Conservation (phyloP, 2,797 vertebrate species). For the Takifugu ocellatus region DNA sequence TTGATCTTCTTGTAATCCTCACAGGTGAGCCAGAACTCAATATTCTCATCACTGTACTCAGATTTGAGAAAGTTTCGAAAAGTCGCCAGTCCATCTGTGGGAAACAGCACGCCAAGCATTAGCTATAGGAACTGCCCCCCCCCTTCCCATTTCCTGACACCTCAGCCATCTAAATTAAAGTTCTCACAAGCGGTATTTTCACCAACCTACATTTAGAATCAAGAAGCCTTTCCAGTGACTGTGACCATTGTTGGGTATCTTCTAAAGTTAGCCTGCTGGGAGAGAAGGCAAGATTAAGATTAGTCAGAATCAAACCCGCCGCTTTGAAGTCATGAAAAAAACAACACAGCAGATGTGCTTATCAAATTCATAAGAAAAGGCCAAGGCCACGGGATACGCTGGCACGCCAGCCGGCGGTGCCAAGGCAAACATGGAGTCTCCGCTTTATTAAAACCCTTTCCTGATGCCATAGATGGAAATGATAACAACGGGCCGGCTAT, state of each 20-base stretch:
- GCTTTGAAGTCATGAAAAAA: slow-evolving; percentile 23
- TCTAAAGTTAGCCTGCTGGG: slow-evolving; percentile 80
- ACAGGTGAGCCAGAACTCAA: slow-evolving; percentile 88
- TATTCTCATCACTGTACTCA: slow-evolving; percentile 88
- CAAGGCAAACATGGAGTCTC: slow-evolving; percentile 67
- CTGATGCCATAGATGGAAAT: slow-evolving; percentile 71
- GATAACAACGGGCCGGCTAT: slow-evolving; percentile 52
- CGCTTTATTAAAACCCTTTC: slow-evolving; percentile 62
- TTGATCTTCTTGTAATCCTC: slow-evolving; percentile 86
- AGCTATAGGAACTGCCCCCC: not conserved
- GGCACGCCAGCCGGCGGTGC: slow-evolving; percentile 33
- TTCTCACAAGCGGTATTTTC: slow-evolving; percentile 26
- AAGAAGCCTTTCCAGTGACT: slow-evolving; percentile 83
- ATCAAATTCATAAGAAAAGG: slow-evolving; percentile 45
- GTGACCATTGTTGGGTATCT: slow-evolving; percentile 84
- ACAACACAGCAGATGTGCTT: slow-evolving; percentile 38
- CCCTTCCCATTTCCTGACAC: no score
- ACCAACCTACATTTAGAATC: slow-evolving; percentile 83
- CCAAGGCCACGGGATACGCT: slow-evolving; percentile 43
- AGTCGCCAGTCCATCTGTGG: slow-evolving; percentile 78
- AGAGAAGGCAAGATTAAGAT: slow-evolving; percentile 54
- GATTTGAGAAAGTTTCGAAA: slow-evolving; percentile 85
- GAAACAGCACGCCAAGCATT: slow-evolving; percentile 10
- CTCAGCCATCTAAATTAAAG: slow-evolving; percentile 3
- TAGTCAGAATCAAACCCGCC: slow-evolving; percentile 51